Base-by-base conservation (phyloP, 2,888 invertebrate genomes). In the Tachystola acroxantha region DNA sequence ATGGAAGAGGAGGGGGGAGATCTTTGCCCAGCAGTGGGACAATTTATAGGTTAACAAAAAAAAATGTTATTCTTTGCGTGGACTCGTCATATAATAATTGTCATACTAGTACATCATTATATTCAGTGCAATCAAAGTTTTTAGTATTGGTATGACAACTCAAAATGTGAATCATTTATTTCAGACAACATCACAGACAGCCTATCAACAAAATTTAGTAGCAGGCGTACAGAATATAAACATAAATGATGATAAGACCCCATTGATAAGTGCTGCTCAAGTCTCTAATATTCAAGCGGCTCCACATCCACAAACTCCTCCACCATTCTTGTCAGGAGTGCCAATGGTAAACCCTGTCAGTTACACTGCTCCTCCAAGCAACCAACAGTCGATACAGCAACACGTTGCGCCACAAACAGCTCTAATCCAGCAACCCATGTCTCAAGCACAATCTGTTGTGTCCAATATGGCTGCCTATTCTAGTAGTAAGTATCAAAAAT, bases 271-370 rank as follows among this genome's bases (percentile, higher is more conserved):
- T 56, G 48, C 50, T 25, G 48, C 64, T 22, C 70, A 69, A 44
- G 45, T 47, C 29, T 35, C 63, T 25, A 59, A 43, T 50, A 41
- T 46, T 28, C 61, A 57, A 46, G 43, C 53, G 24, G 66, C 61
- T 11, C 48, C 53, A 29, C 16, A 16, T 16, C 41, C 44, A n/a
- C 65, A 59, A 41, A 52, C 72, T 7, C 82, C 85, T 31, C 82
- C 88, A 31, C 81, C 85, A 25, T 88, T 85, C 53, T 68, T 84
- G 41, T 72, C 85, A 19, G 88, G 88, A 46, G 85, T 90, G 5
- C 88, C 88, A 19, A 78, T 87, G 67, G 88, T 88, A 13, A 88
- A 84, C 40, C 82, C 88, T 20, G 70, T 72, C 49, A 54, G 64
- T 57, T 64, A 64, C 53, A 49, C 45, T 27, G 32, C 52, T 30